Evolutionary conservation across 1,140 invertebrate species (phyloP).

Genomic region (Drosophila parabipectinata): DNA sequence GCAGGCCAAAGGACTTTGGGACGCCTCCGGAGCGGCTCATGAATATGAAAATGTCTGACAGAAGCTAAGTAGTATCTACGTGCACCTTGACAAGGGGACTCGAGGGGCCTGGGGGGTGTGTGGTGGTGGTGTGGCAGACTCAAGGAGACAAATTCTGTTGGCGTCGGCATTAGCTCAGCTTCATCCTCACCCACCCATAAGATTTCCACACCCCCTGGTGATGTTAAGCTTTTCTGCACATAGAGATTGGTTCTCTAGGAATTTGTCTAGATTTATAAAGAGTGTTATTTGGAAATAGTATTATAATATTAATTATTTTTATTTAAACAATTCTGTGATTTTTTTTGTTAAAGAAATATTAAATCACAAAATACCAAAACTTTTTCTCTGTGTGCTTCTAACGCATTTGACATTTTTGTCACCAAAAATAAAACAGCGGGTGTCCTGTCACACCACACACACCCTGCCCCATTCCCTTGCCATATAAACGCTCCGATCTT

Average conservation of each 20-base stretch:
- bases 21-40: slow-evolving; percentile 46
- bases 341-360: background rate
- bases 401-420: slow-evolving; percentile 78
- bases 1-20: slow-evolving; percentile 17
- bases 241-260: background rate
- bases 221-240: slow-evolving; percentile 22
- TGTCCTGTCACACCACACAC: slow-evolving; percentile 22
- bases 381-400: slow-evolving; percentile 3
- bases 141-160: slow-evolving; percentile 20
- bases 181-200: background rate
- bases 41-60: slow-evolving; percentile 74
- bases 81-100: slow-evolving; percentile 39
- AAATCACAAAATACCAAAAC: background rate
- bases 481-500: background rate
- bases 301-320: no score
- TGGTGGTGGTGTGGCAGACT: background rate
- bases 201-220: background rate
- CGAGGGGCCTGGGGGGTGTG: background rate
- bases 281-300: no score
- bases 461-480: background rate
- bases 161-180: slow-evolving; percentile 51
- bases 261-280: background rate
- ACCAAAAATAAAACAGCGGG: slow-evolving; percentile 70
- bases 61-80: slow-evolving; percentile 49
- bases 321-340: background rate